Base-by-base conservation (phyloP, 2,797 vertebrate genomes). In the Enteromius paludinosus region DNA sequence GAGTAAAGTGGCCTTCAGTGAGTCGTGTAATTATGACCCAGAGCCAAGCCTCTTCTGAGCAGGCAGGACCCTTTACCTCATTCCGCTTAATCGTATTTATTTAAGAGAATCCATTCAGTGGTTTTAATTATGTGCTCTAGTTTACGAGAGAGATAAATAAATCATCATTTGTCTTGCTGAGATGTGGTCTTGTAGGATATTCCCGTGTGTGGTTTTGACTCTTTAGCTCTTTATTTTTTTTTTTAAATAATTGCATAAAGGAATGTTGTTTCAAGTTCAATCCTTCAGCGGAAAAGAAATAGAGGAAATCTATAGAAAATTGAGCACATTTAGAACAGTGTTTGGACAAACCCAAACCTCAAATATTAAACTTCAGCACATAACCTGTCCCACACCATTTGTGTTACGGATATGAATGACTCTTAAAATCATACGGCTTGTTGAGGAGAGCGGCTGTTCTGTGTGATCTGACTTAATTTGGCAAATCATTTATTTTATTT, bases 21-120 rank as follows among this genome's bases (percentile, higher is more conserved):
- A 93, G 87, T 93, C 89, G 88, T 92, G 91, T 95, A 94, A 95
- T 95, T 94, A 93, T 91, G 91, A 94, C 92, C 93, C 93, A 91
- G 89, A 93, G 92, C 92, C 91, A 92, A 93, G 92, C 90, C 88
- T 84, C 87, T 90, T 92, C 92, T 87, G 93, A 89, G 84, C 88
- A 87, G 82, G 73, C 62, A 88, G 87, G 86, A 91, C 92, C 47
- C 75, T 64, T 84, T 78, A 49, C 87, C 83, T 90, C 91, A 88
- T 89, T 88, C 89, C 88, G 87, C 90, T 91, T 93, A 90, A 92
- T 93, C 92, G 85, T 91, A 93, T 94, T 93, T 93, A 93, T 94
- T 92, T 92, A 90, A 89, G 88, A 91, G 92, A 92, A 93, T 93
- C 90, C 89, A 87, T 89, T 89, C 84, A 88, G 84, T 90, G 91